These are phyloP conservation scores for Furcifer pardalis DNA, from an alignment of 2,797 vertebrate genomes.

Conservation along the genomic window DNA sequence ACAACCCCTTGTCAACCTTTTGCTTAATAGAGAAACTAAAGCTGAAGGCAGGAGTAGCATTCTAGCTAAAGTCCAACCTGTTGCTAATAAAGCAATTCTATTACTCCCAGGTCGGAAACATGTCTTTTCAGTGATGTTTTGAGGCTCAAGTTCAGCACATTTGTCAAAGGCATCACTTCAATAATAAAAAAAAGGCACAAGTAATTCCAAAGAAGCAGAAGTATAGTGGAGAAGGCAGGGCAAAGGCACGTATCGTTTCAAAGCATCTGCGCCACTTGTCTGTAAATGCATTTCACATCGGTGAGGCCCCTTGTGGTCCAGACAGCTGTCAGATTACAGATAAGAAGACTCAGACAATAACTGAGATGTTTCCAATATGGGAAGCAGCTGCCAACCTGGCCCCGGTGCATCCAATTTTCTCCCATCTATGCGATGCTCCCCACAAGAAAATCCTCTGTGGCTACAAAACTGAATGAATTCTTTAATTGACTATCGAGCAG, in stretches of 20 bases:
- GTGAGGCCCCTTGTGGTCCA: slow-evolving; percentile 17
- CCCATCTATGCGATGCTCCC: background rate
- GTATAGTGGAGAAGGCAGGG: accelerated
- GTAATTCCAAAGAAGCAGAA: background rate
- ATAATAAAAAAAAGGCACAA: too few species aligned
- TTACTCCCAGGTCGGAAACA: background rate
- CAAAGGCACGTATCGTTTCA: background rate
- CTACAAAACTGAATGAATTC: slow-evolving; percentile 13
- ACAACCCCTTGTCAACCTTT: background rate
- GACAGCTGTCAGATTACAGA: slow-evolving; percentile 33
- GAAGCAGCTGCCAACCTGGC: background rate
- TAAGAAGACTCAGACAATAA: slow-evolving; percentile 29
- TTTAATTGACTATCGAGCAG: slow-evolving; percentile 21
- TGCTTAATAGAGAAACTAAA: too few species aligned
- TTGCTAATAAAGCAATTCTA: slow-evolving; percentile 6
- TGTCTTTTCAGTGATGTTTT: background rate
- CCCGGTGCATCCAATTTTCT: slow-evolving; percentile 26
- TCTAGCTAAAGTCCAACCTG: background rate
- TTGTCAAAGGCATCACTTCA: background rate
- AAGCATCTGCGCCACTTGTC: background rate
- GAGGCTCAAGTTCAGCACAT: background rate
- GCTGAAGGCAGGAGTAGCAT: background rate
- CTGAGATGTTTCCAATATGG: slow-evolving; percentile 6
- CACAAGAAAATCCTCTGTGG: accelerated
- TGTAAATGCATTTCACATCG: slow-evolving; percentile 30